phyloP scores from a whole-genome alignment of 2,797 vertebrate species.

The Atherinosoma microstoma region DNA sequence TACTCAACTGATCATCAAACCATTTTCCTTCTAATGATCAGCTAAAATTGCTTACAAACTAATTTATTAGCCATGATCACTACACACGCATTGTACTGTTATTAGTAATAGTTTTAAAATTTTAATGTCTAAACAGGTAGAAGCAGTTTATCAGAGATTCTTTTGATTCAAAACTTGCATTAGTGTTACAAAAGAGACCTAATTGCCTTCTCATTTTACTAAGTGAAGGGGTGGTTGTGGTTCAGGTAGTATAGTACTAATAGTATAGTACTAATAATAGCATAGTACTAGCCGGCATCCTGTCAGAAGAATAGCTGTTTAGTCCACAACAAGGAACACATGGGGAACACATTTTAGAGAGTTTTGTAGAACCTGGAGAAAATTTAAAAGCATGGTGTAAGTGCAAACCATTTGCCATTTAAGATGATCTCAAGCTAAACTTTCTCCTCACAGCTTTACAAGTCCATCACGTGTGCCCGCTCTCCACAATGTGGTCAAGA shows the following conservation, averaged over 20 bases:
- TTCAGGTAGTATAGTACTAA: neutral
- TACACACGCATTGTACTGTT: no score
- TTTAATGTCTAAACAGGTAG: no score
- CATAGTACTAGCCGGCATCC: neutral
- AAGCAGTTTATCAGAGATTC: no score
- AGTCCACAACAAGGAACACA: neutral
- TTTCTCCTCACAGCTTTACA: conserved; percentile 17
- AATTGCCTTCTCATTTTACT: neutral
- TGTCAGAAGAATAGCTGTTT: neutral
- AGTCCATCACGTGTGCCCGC: neutral
- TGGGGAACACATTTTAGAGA: neutral
- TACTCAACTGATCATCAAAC: neutral
- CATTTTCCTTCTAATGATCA: neutral
- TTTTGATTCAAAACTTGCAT: no score
- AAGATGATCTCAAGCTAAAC: neutral
- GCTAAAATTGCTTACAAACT: neutral
- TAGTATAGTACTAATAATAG: no score
- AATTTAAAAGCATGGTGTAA: neutral
- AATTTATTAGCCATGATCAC: neutral
- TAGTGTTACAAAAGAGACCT: neutral
- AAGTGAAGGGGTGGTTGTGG: neutral
- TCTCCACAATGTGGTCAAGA: conserved; percentile 32
- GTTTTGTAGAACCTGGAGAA: neutral
- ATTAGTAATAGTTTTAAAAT: no score
- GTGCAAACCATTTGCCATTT: neutral